These are phyloP conservation scores for Barbus barbus DNA, from an alignment of 2,113 vertebrate genomes.

Conservation along the genomic window DNA sequence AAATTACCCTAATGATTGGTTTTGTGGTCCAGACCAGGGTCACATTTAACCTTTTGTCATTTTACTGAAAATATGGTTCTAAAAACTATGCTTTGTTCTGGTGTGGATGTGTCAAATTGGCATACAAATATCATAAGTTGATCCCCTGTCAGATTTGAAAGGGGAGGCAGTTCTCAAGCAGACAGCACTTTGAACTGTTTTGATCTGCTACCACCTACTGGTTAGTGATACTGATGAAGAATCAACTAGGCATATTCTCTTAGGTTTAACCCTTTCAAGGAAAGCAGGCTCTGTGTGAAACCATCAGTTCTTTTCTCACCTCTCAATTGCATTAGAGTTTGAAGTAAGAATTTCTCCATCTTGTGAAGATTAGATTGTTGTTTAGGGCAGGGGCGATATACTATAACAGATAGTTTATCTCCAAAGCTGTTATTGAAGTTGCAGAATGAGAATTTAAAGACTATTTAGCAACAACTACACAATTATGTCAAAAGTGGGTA, in stretches of 20 bases:
- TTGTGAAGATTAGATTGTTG: constrained; percentile 16
- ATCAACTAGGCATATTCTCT: not conserved
- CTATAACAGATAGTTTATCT: not conserved
- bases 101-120: constrained; percentile 3
- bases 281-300: not conserved
- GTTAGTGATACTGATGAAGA: constrained; percentile 3
- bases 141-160: not conserved
- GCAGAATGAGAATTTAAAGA: not conserved
- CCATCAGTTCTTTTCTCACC: constrained; percentile 6
- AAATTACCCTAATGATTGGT: no score
- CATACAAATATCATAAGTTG: not conserved
- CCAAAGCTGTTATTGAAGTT: not conserved
- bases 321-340: constrained; percentile 5
- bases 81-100: not conserved
- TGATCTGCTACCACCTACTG: constrained; percentile 54
- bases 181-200: constrained; percentile 21
- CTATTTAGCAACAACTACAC: not conserved
- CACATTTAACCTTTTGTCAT: no score
- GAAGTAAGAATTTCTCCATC: constrained; percentile 8
- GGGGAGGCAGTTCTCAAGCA: not conserved
- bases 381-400: not conserved
- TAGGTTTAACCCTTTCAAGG: not conserved
- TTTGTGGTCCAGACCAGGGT: no score
- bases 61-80: not conserved
- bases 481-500: not conserved